Evolutionary conservation across 2,888 invertebrate species (phyloP).

Genomic region (Liopterus haemorrhoidalis): DNA sequence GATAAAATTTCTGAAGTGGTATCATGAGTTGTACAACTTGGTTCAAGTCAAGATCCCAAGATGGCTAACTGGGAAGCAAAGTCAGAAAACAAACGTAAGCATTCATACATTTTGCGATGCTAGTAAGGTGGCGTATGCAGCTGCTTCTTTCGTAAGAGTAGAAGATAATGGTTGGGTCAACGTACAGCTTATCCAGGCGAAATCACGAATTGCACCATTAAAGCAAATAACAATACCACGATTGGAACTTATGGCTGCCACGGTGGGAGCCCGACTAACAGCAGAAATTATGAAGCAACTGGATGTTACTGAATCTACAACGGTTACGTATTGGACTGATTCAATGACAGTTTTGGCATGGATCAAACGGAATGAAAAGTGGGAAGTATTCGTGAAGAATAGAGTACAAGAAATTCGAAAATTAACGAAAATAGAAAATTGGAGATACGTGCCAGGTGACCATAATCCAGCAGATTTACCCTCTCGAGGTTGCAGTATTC

Average conservation of each 20-base stretch:
- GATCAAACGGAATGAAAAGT: constrained; percentile 30
- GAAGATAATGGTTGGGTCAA: constrained; percentile 21
- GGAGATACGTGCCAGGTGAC: constrained; percentile 35
- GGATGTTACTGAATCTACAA: constrained; percentile 11
- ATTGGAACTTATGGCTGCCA: constrained; percentile 36
- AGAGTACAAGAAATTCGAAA: constrained; percentile 33
- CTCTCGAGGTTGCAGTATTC: constrained; percentile 33
- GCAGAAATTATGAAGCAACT: constrained; percentile 20
- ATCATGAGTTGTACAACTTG: constrained; percentile 2
- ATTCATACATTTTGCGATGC: constrained; percentile 8
- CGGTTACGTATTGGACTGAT: constrained; percentile 31
- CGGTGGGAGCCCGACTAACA: constrained; percentile 32
- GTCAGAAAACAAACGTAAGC: background rate
- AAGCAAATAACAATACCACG: constrained; percentile 35
- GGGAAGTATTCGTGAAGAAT: constrained; percentile 34
- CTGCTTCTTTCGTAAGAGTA: background rate
- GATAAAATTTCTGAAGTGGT: constrained; percentile 26
- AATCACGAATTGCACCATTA: constrained; percentile 34
- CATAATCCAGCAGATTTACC: constrained; percentile 37
- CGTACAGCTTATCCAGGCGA: constrained; percentile 33
- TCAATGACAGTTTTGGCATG: constrained; percentile 32
- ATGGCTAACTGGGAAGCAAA: constrained; percentile 1
- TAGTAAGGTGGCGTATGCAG: constrained; percentile 3
- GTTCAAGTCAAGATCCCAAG: constrained; percentile 7
- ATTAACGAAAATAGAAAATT: constrained; percentile 24